Conservation (phyloP, 2,113 vertebrate species). For the Nerophis lumbriciformis region DNA sequence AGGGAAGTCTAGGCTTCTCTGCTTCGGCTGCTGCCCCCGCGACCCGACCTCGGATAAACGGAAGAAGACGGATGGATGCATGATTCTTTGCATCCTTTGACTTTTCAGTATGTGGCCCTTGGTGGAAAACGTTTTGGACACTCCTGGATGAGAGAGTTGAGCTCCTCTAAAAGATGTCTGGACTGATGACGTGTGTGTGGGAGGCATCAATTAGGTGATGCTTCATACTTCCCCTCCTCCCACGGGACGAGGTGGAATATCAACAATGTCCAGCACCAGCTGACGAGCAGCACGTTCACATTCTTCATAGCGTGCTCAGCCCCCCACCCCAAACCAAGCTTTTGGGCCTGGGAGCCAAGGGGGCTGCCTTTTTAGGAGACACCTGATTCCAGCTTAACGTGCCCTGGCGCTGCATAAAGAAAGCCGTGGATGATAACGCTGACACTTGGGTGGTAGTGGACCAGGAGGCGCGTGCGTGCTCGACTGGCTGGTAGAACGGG, state of each 20-base stretch:
- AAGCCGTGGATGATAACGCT: conserved; percentile 52
- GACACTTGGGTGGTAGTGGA: conserved; percentile 18
- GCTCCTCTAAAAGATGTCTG: neutral
- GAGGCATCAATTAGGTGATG: conserved; percentile 21
- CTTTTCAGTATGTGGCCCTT: neutral
- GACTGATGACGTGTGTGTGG: neutral
- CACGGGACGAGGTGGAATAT: conserved; percentile 37
- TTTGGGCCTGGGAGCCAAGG: conserved; percentile 49
- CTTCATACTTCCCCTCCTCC: conserved; percentile 39
- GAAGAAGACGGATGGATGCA: too few species aligned
- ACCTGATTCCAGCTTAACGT: conserved; percentile 53
- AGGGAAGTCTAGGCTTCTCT: too few species aligned
- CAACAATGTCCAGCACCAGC: conserved; percentile 53
- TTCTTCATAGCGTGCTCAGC: conserved; percentile 25
- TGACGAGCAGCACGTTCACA: conserved; percentile 58
- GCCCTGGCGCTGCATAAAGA: conserved; percentile 53
- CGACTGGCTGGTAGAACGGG: neutral
- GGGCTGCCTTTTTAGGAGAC: conserved; percentile 81
- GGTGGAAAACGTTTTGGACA: conserved; percentile 24
- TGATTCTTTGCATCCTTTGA: conserved; percentile 26
- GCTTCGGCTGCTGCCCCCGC: too few species aligned
- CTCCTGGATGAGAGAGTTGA: conserved; percentile 3
- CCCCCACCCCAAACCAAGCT: conserved; percentile 25
- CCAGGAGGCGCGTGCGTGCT: too few species aligned
- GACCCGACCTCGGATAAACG: too few species aligned